Evolutionary conservation across 2,888 invertebrate species (phyloP).

Genomic region (Synergus laeviventris): DNA sequence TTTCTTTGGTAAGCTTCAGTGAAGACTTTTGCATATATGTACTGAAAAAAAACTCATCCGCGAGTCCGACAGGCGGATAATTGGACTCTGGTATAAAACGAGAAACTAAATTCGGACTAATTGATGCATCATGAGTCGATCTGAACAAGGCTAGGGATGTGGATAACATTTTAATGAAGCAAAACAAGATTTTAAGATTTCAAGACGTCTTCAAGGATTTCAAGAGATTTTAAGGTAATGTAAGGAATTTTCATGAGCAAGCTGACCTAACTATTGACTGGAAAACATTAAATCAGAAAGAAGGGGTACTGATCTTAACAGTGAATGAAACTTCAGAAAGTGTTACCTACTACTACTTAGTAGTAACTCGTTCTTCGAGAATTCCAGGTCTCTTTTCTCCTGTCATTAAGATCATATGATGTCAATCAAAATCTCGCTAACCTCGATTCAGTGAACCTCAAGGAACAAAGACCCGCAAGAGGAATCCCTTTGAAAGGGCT

Average conservation of each 20-base stretch:
- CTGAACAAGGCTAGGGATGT: neutral
- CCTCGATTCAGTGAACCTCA: conserved; percentile 6
- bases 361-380: neutral
- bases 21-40: neutral
- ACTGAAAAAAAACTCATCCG: neutral
- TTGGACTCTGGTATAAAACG: neutral
- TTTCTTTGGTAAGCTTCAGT: neutral
- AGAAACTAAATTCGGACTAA: neutral
- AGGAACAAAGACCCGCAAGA: conserved; percentile 2
- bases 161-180: neutral
- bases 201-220: too few species aligned
- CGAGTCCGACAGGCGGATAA: neutral
- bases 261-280: too few species aligned
- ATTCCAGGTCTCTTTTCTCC: conserved; percentile 25
- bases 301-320: conserved; percentile 14
- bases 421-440: conserved; percentile 27
- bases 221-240: too few species aligned
- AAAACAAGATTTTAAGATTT: too few species aligned
- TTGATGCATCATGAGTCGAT: neutral
- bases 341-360: neutral
- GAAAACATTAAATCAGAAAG: conserved; percentile 5
- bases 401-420: conserved; percentile 33
- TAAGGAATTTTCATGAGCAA: too few species aligned
- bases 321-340: conserved; percentile 3
- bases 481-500: neutral